Conservation (phyloP, 2,888 invertebrate species). For the Glaucopsyche alexis region DNA sequence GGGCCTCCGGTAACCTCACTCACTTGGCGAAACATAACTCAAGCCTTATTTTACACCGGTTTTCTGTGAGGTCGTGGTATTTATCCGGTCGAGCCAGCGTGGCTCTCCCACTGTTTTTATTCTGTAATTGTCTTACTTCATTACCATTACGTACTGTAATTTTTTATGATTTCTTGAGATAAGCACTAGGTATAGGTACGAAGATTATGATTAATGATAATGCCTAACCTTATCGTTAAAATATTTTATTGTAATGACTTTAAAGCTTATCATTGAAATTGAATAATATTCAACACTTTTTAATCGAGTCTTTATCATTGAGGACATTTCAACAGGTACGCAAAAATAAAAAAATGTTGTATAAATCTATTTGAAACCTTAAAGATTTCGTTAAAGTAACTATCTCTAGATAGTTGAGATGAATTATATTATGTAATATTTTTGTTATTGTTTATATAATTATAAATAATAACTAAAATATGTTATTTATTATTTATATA, state of each 20-base stretch:
- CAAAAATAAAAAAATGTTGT: slow-evolving; percentile 21
- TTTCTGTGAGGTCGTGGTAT: too few relatives aligned
- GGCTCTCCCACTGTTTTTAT: too few relatives aligned
- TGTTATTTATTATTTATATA: background rate
- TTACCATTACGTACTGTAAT: background rate
- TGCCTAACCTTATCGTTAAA: background rate
- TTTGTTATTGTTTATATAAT: too few relatives aligned
- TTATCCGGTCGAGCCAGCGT: too few relatives aligned
- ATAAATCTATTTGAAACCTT: background rate
- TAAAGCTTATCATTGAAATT: slow-evolving; percentile 19
- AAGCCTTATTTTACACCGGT: too few relatives aligned
- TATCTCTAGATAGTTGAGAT: too few relatives aligned
- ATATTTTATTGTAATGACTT: background rate
- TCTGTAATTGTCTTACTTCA: background rate
- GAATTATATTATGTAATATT: too few relatives aligned
- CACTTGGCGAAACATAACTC: too few relatives aligned
- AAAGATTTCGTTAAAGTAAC: too few relatives aligned
- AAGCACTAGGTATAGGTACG: background rate
- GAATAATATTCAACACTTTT: slow-evolving; percentile 38
- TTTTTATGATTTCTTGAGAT: background rate
- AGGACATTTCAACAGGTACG: slow-evolving; percentile 46
- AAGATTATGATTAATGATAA: slow-evolving; percentile 24
- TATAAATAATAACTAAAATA: too few relatives aligned
- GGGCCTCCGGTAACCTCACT: too few relatives aligned
- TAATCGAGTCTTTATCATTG: slow-evolving; percentile 39